phyloP scores from a whole-genome alignment of 2,888 invertebrate species.

The Limnephilus rhombicus region DNA sequence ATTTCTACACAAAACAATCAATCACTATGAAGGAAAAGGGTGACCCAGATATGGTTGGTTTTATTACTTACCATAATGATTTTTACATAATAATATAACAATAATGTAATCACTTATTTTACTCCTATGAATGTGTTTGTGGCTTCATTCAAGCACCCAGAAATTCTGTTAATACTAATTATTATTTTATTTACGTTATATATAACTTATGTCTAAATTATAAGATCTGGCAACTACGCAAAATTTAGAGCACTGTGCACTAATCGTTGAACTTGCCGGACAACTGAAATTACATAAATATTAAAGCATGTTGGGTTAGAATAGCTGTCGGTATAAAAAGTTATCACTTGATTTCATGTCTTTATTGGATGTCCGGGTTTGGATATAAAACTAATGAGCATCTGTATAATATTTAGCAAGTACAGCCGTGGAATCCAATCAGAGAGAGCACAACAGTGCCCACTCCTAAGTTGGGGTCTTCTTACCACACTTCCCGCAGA shows the following conservation, averaged over 20 bases:
- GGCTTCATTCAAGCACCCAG: neutral
- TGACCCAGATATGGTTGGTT: conserved; percentile 41
- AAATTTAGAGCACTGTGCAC: neutral
- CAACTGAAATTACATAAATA: neutral
- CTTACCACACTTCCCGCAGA: conserved; percentile 84
- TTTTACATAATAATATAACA: neutral
- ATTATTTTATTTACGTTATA: too few species aligned
- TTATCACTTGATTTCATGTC: neutral
- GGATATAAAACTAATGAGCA: neutral
- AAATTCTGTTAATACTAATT: neutral
- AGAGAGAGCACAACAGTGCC: conserved; percentile 83
- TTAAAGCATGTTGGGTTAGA: neutral
- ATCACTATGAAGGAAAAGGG: conserved; percentile 27
- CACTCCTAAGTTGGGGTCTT: conserved; percentile 81
- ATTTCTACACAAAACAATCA: neutral
- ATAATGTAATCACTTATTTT: neutral
- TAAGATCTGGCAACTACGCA: neutral
- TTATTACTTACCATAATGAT: conserved; percentile 10
- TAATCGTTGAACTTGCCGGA: neutral
- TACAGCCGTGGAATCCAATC: conserved; percentile 86
- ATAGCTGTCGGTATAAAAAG: neutral
- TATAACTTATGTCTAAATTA: neutral
- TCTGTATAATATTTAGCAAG: conserved; percentile 78
- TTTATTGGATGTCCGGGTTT: neutral
- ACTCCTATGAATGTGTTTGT: neutral